phyloP scores from a whole-genome alignment of 2,113 vertebrate species.

The Campylomormyrus numenius region DNA sequence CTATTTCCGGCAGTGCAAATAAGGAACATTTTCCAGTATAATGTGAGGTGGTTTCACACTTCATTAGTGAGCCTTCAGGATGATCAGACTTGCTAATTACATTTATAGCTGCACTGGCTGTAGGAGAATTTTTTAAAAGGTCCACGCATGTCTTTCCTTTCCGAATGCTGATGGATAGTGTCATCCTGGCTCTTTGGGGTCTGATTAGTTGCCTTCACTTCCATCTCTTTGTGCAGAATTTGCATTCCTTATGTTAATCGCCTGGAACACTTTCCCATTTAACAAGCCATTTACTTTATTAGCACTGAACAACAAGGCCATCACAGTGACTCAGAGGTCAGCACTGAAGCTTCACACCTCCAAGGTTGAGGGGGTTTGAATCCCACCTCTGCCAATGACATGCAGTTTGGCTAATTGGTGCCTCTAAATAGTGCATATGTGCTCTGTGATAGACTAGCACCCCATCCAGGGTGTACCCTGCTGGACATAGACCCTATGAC shows the following conservation, averaged over 20 bases:
- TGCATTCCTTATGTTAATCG: neutral
- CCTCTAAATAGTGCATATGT: neutral
- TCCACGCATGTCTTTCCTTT: neutral
- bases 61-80: slow-evolving; percentile 12
- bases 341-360: neutral
- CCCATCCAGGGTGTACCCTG: neutral
- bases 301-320: neutral
- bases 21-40: slow-evolving; percentile 3
- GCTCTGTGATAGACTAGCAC: neutral
- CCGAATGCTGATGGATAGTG: neutral
- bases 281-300: neutral
- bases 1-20: slow-evolving; percentile 9
- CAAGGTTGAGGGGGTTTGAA: neutral
- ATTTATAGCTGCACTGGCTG: neutral
- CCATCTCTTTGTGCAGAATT: neutral
- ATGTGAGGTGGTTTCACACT: neutral
- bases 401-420: neutral
- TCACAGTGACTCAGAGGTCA: neutral
- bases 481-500: neutral
- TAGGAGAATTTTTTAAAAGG: neutral
- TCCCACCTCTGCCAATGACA: neutral
- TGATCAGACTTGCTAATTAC: slow-evolving; percentile 15
- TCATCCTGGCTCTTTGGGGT: neutral
- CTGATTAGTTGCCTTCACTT: neutral
- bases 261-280: neutral